Percentiles rank a stretch among this genome's conserved stretches.
Evolutionary conservation across 35 echinoderm and acorn worm species (phyloP).

Genomic region (Strongylocentrotus purpuratus): DNA sequence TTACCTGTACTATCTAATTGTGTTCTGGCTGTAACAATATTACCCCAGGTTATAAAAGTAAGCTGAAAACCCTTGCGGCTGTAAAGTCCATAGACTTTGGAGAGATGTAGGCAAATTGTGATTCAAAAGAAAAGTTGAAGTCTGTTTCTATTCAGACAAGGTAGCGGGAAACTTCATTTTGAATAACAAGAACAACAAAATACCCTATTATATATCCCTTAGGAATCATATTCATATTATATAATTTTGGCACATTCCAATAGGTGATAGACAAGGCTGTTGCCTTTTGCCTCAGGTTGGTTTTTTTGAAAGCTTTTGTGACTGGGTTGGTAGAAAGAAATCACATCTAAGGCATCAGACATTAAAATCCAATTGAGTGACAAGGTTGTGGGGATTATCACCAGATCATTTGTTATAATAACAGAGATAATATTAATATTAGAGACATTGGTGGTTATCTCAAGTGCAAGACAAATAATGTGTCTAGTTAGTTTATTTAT

Average conservation of each 20-base stretch:
- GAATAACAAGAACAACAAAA: too few species aligned
- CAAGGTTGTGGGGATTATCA: not conserved
- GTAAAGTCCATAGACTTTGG: not conserved
- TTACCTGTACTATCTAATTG: not conserved
- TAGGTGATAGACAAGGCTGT: too few species aligned
- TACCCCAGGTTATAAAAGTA: not conserved
- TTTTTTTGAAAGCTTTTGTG: too few species aligned
- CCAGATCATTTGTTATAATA: not conserved
- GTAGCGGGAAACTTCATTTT: not conserved
- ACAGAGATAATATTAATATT: not conserved
- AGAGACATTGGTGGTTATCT: not conserved
- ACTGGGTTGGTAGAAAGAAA: too few species aligned
- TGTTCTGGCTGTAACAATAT: not conserved
- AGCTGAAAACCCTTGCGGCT: not conserved
- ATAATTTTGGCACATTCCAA: too few species aligned
- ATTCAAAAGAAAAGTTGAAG: not conserved
- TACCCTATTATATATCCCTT: too few species aligned
- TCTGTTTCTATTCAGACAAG: not conserved
- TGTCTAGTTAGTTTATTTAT: not conserved
- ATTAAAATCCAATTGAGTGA: not conserved
- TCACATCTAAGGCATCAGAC: not conserved
- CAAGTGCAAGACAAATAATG: not conserved
- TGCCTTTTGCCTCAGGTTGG: too few species aligned
- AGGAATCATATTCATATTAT: too few species aligned
- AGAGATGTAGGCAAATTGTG: not conserved